Conservation (phyloP, 1,140 invertebrate genomes). For the Adoxophyes honmai region DNA sequence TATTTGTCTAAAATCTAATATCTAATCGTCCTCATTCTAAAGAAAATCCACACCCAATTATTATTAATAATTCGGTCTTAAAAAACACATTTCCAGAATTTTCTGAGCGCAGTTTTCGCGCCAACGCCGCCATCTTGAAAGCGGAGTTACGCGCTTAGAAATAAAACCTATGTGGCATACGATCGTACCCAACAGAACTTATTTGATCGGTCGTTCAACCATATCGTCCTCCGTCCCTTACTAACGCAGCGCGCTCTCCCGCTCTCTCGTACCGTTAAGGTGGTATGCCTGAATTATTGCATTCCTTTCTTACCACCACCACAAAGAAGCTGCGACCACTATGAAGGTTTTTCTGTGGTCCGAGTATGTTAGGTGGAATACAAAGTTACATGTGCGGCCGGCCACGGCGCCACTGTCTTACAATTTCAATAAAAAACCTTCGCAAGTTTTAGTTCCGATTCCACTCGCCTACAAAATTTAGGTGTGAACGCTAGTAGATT, state of each 20-base stretch:
- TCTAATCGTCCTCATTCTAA: no score
- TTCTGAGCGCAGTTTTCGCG: constrained; percentile 27
- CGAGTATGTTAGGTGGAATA: constrained; percentile 8
- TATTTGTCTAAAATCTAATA: no score
- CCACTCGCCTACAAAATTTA: constrained; percentile 12
- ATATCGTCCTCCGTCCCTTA: constrained; percentile 49
- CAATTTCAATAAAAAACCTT: no score
- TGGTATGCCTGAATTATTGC: constrained; percentile 69
- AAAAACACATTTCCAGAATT: neutral
- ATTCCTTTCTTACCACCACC: constrained; percentile 69
- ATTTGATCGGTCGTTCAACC: constrained; percentile 76
- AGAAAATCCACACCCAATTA: no score
- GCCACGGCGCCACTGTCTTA: neutral
- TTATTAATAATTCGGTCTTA: no score
- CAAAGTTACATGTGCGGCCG: neutral
- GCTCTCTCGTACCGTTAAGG: constrained; percentile 68
- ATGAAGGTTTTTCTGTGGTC: constrained; percentile 42
- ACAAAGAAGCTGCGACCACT: constrained; percentile 57
- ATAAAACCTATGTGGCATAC: constrained; percentile 71
- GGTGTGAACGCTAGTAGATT: constrained; percentile 50
- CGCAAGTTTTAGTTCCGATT: no score
- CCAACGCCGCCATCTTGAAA: constrained; percentile 56
- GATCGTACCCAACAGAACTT: constrained; percentile 69
- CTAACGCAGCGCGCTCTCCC: constrained; percentile 43
- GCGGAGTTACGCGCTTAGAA: constrained; percentile 58